These are phyloP conservation scores for Girardinus metallicus DNA, from an alignment of 2,797 vertebrate species.

Conservation along the genomic window DNA sequence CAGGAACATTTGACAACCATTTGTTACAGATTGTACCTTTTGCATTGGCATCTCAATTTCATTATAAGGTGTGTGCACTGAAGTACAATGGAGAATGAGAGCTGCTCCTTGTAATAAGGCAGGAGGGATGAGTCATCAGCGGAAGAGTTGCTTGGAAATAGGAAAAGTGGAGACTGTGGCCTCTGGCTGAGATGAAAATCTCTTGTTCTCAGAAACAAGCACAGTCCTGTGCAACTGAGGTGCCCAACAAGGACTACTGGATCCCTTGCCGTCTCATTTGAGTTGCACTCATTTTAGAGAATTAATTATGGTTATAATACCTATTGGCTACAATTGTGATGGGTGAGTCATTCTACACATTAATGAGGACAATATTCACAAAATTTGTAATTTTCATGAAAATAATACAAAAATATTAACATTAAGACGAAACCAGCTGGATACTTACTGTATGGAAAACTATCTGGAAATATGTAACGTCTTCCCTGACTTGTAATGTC, in stretches of 20 bases:
- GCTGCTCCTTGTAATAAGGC: slow-evolving; percentile 79
- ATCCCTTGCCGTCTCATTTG: slow-evolving; percentile 46
- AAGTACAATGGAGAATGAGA: slow-evolving; percentile 72
- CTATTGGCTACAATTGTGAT: slow-evolving; percentile 6
- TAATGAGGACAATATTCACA: slow-evolving; percentile 21
- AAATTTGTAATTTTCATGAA: slow-evolving; percentile 8
- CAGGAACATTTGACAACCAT: slow-evolving; percentile 61
- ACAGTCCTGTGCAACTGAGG: slow-evolving; percentile 55
- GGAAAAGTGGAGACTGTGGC: slow-evolving; percentile 72
- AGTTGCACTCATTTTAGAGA: slow-evolving; percentile 36
- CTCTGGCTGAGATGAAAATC: slow-evolving; percentile 77
- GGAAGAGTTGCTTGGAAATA: slow-evolving; percentile 72
- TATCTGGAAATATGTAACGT: neutral
- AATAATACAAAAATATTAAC: slow-evolving; percentile 1
- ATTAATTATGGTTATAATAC: slow-evolving; percentile 47
- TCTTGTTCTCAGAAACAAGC: slow-evolving; percentile 65
- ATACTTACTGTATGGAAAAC: neutral
- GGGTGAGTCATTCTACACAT: slow-evolving; percentile 27
- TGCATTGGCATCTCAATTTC: slow-evolving; percentile 62
- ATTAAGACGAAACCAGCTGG: neutral
- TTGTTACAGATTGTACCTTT: slow-evolving; percentile 49
- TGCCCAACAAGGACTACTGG: slow-evolving; percentile 54
- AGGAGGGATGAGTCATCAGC: slow-evolving; percentile 83
- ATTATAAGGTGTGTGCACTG: slow-evolving; percentile 79
- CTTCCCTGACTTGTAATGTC: neutral